Evolutionary conservation across 2,113 vertebrate species (phyloP), one percentile per base, ranked within the genome.

Genomic region (Emydura subglobosa): DNA sequence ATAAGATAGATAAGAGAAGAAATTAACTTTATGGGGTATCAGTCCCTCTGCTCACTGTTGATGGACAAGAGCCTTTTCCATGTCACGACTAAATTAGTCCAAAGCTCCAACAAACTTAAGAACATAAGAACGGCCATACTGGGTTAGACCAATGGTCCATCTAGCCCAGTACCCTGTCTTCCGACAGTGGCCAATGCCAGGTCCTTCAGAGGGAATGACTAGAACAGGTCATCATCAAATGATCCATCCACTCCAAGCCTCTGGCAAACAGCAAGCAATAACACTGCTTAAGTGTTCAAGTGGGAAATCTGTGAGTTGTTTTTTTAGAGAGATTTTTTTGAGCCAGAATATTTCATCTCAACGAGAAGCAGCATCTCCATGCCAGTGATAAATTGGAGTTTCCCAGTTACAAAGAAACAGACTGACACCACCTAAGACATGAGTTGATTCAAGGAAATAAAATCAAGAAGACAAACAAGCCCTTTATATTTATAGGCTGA

Each of bases 11-110:
- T 24, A n/a, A 54, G 61, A 82, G 1, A 87, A 87, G 21, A 80
- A 88, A 68, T 39, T 19, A 6, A 39, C 2, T 21, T 74, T 42
- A 42, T 42, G 19, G 2, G 5, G 22, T 14, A 86, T 16, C 0
- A 0, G 49, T 53, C 79, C 3, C 76, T 12, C 85, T 82, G 19
- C 6, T n/a, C 51, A 34, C 74, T 79, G 61, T 47, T 86, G 16
- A 25, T 47, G 61, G 51, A 8, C 24, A 74, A 79, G 2, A 29
- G 25, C 12, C 16, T 50, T 50, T 47, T 49, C 50, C 14, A 4
- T 42, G 8, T 42, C 68, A 39, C 8, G 17, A 31, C 27, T 61
- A 10, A 89, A 87, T 5, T 27, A 72, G 17, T 78, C 5, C 10
- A 87, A 13, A 91, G 50, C 85, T 83, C 59, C 68, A 61, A 91